These are phyloP conservation scores for Spea bombifrons DNA, from an alignment of 2,113 vertebrate genomes.

Conservation along the genomic window DNA sequence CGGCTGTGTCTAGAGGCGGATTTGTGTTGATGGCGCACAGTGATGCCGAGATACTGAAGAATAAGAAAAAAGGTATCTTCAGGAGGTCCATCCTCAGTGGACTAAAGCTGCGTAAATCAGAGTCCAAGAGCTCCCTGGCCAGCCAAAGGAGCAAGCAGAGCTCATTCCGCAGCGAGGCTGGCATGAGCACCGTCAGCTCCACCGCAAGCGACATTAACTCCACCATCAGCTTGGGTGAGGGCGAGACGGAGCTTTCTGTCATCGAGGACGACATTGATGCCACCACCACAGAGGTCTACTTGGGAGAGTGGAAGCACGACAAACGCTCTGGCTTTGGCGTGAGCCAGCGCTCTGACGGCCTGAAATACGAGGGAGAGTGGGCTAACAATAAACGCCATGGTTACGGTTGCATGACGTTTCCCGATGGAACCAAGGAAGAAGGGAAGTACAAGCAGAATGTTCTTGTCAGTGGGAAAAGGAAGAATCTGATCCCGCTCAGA, in stretches of 20 bases:
- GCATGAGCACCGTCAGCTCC: constrained; percentile 95
- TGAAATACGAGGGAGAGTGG: constrained; percentile 94
- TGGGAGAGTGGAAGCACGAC: constrained; percentile 93
- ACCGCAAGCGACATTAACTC: constrained; percentile 93
- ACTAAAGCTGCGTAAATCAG: constrained; percentile 90
- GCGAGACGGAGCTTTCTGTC: constrained; percentile 76
- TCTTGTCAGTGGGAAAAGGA: constrained; percentile 92
- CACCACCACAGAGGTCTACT: constrained; percentile 92
- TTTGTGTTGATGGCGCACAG: constrained; percentile 89
- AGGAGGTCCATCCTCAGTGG: constrained; percentile 91
- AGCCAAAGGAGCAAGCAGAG: constrained; percentile 98
- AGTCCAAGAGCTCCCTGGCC: constrained; percentile 95
- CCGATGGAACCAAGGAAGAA: constrained; percentile 94
- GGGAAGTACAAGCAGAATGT: constrained; percentile 97
- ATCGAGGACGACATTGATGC: constrained; percentile 88
- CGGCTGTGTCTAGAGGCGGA: constrained; percentile 82
- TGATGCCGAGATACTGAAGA: constrained; percentile 81
- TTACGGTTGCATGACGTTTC: constrained; percentile 95
- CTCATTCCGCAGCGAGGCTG: constrained; percentile 96
- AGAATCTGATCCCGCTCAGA: constrained; percentile 93
- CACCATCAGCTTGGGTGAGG: constrained; percentile 92
- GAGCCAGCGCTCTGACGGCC: constrained; percentile 89
- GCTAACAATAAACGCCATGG: constrained; percentile 88
- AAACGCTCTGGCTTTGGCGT: constrained; percentile 88
- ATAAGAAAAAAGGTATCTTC: constrained; percentile 91